Percentiles rank a stretch among this genome's conserved stretches.
Evolutionary conservation across 2,797 vertebrate species (phyloP).

Genomic region (Pseudochirops corinnae): DNA sequence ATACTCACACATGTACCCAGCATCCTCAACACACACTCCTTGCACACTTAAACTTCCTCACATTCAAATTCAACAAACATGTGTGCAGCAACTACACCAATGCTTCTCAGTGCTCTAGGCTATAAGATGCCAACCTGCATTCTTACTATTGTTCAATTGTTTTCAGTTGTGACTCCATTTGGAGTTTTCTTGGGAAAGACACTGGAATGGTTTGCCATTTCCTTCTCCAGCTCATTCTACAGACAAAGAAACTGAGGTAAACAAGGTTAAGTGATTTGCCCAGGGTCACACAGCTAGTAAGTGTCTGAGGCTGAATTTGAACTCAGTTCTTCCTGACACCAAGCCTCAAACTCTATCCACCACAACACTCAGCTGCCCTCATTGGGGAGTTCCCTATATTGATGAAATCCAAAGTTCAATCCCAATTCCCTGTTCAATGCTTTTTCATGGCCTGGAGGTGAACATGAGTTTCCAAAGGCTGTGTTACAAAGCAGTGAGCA

Average conservation of each 20-base stretch:
- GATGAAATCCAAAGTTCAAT: background rate
- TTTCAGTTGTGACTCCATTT: background rate
- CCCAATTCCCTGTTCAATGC: background rate
- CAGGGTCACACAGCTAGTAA: background rate
- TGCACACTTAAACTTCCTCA: background rate
- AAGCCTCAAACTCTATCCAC: background rate
- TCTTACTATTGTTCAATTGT: background rate
- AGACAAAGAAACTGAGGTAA: background rate
- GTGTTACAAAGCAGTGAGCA: background rate
- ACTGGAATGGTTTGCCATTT: background rate
- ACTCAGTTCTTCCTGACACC: background rate
- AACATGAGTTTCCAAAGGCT: background rate
- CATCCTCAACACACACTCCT: background rate
- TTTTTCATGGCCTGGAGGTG: background rate
- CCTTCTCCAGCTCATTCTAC: background rate
- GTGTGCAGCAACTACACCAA: background rate
- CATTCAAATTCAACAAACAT: background rate
- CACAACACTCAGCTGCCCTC: background rate
- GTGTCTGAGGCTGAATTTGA: background rate
- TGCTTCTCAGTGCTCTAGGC: background rate
- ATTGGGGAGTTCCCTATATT: background rate
- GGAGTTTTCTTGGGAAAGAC: background rate
- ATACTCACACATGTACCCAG: background rate
- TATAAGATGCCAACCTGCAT: background rate
- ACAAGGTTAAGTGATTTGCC: background rate